Evolutionary conservation across 1,140 invertebrate genomes (phyloP).

Genomic region (Monomorium pharaonis): DNA sequence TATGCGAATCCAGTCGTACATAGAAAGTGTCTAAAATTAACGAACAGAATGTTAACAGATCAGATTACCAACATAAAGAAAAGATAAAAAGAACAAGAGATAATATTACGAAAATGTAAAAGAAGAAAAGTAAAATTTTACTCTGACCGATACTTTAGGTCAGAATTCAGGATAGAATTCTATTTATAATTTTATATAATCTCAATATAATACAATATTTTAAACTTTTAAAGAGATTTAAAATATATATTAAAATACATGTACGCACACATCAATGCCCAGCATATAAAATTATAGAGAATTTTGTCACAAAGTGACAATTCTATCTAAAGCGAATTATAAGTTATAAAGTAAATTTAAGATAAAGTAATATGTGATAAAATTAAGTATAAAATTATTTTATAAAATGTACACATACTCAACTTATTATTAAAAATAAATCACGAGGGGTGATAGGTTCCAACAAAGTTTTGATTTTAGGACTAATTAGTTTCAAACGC

Average conservation of each 20-base stretch:
- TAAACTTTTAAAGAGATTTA: not conserved
- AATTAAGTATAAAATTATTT: not conserved
- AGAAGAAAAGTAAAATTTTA: not conserved
- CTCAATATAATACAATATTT: not conserved
- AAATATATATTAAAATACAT: not conserved
- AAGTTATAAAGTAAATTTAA: not conserved
- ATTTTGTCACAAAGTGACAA: not conserved
- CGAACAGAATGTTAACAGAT: not conserved
- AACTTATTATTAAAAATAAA: not conserved
- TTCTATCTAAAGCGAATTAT: not conserved
- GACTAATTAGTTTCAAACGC: not conserved
- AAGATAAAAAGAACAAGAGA: not conserved
- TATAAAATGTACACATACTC: not conserved
- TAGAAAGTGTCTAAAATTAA: no score
- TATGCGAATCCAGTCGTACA: no score
- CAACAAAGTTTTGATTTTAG: not conserved
- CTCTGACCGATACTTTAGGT: not conserved
- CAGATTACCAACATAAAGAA: not conserved
- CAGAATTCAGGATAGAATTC: conserved; percentile 3
- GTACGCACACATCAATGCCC: not conserved
- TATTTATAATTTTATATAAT: not conserved
- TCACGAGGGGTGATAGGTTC: not conserved
- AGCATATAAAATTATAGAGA: not conserved
- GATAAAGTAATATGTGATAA: conserved; percentile 1
- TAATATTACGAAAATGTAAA: not conserved